Base-by-base conservation (phyloP, 2,888 invertebrate genomes). In the Calliphora vomitoria region DNA sequence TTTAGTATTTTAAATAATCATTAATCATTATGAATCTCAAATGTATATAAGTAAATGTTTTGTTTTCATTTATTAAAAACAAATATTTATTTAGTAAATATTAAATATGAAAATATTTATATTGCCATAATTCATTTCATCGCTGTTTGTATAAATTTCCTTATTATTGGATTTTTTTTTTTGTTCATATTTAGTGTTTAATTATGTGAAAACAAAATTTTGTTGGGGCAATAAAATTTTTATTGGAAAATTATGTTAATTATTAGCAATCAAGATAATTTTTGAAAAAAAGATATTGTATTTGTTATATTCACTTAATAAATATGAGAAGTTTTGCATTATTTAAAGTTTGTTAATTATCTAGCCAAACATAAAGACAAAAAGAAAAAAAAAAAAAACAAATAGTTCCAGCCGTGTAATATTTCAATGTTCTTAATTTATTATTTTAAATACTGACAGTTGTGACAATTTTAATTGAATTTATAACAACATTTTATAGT, bases 381-480 rank as follows among this genome's bases (percentile, higher is more conserved):
- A n/a, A 31, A 4, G 31, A 44, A 11, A 44, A 44, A 44, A 62
- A 44, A 35, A 62, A 62, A 8, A 50, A 20, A 53, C 13, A 38
- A 38, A 20, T 58, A 20, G 3, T 72, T 41, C 5, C 35, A 18
- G 44, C 18, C 15, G 50, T 15, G 8, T 50, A 4, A 38, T 11
- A 3, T 44, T 13, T 13, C 8, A 38, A 47, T 38, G n/a, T 55
- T 64, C 15, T 72, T 41, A 81, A 72, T 72, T 55, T 64, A 81
- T 81, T 72, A 55, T 72, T 31, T n/a, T n/a, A 44, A 44, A 44
- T 11, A 31, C 25, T 64, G 64, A 81, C 81, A 72, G 62, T 44
- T 72, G 62, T 38, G 80, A 80, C 80, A 71, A 62, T 71, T 81
- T 64, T 44, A 66, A 66, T 74, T 82, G 66, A 74, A 64, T 74